Evolutionary conservation across 2,888 invertebrate genomes (phyloP).

Genomic region (Pandemis cinnamomeana): DNA sequence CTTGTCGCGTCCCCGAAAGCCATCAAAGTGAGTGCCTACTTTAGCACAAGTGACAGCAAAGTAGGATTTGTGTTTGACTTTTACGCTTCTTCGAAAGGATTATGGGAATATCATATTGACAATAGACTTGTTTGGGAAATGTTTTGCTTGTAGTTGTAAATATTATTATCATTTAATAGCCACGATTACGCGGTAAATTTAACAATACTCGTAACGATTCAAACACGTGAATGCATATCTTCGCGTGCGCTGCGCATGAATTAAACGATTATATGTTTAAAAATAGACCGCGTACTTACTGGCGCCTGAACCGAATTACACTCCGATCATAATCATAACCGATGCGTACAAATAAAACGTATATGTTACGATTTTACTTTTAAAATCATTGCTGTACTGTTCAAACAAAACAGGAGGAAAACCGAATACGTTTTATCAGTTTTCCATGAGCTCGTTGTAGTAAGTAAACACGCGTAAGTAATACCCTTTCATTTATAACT

Average conservation of each 20-base stretch:
- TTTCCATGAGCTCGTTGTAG: conserved; percentile 59
- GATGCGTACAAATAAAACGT: neutral
- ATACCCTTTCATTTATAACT: conserved; percentile 84
- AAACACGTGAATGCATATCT: neutral
- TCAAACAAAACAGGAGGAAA: neutral
- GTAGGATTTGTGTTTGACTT: conserved; percentile 80
- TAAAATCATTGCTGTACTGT: neutral
- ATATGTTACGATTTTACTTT: neutral
- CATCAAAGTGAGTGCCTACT: conserved; percentile 81
- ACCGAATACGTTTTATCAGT: conserved; percentile 51
- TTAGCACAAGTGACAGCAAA: conserved; percentile 78
- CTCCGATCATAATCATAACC: conserved; percentile 20
- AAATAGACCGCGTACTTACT: conserved; percentile 28
- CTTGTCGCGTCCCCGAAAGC: conserved; percentile 75
- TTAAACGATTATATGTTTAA: conserved; percentile 25
- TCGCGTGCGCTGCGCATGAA: conserved; percentile 4
- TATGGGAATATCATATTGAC: conserved; percentile 72
- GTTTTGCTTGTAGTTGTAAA: neutral
- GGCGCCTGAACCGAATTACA: conserved; percentile 22
- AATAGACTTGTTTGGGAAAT: conserved; percentile 58
- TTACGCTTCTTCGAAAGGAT: conserved; percentile 73
- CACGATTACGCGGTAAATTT: conserved; percentile 1
- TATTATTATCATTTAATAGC: neutral
- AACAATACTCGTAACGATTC: conserved; percentile 3
- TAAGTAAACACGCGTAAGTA: conserved; percentile 75